Evolutionary conservation across 2,113 vertebrate species (phyloP).

Genomic region (Haplochromis burtoni): DNA sequence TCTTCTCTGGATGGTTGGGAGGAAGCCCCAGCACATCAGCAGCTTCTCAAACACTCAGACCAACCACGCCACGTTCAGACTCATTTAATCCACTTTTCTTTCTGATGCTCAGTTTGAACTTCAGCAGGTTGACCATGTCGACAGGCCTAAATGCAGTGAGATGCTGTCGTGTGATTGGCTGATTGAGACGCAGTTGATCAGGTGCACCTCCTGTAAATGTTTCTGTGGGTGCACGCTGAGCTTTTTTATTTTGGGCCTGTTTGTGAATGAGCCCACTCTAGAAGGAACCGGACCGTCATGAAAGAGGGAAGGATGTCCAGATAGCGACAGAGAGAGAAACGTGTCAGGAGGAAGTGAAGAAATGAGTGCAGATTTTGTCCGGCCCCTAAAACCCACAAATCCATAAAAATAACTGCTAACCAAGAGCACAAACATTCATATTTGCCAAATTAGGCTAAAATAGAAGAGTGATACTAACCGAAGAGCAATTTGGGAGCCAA

Average conservation of each 20-base stretch:
- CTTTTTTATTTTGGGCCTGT: neutral
- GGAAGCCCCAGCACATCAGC: neutral
- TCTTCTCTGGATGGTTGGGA: neutral
- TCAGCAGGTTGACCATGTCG: neutral
- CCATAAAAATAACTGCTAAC: neutral
- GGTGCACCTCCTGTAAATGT: neutral
- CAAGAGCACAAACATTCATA: neutral
- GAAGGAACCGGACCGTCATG: neutral
- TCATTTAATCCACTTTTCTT: neutral
- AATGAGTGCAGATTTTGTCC: neutral
- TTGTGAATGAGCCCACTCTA: neutral
- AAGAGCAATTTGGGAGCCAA: neutral
- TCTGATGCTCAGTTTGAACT: neutral
- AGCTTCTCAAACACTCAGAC: neutral
- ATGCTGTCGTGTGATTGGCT: neutral
- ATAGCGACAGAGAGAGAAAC: neutral
- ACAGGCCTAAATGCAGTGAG: neutral
- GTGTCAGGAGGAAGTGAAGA: neutral
- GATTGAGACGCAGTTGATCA: neutral
- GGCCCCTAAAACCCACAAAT: neutral
- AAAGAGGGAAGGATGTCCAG: neutral
- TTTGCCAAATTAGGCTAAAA: neutral
- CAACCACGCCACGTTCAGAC: fast-evolving
- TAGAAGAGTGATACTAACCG: neutral
- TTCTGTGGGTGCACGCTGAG: neutral